A percentile compares a stretch with the other conserved stretches of the same genome.
phyloP scores from a whole-genome alignment of 2,888 invertebrate genomes.

The Oscheius sp. region DNA sequence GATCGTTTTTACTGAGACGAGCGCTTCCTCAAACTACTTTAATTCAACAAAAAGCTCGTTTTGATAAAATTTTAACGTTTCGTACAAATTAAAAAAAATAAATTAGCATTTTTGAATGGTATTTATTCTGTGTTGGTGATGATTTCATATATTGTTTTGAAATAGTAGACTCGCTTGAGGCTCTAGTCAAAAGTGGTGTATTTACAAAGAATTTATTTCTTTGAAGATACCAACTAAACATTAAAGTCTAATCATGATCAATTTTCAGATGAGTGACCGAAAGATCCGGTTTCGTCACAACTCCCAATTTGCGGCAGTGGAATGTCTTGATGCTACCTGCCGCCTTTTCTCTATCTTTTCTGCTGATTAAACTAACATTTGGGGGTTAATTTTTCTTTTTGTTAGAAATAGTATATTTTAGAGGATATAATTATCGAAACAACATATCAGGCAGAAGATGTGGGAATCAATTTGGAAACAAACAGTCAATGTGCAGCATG shows the following conservation, averaged over 20 bases:
- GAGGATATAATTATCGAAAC: slow-evolving; percentile 42
- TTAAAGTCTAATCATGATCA: no score
- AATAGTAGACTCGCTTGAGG: no score
- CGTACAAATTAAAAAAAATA: no score
- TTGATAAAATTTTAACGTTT: no score
- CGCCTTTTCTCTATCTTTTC: background rate
- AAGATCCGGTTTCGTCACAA: slow-evolving; percentile 25
- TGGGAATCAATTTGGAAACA: slow-evolving; percentile 39
- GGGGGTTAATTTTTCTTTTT: background rate
- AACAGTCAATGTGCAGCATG: slow-evolving; percentile 52
- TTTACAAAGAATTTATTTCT: background rate
- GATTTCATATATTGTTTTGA: no score
- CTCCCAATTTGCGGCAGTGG: slow-evolving; percentile 26
- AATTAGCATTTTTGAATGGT: no score
- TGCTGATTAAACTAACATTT: background rate
- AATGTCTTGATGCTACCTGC: slow-evolving; percentile 22
- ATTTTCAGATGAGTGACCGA: slow-evolving; percentile 14
- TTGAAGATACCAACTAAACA: background rate
- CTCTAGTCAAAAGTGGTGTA: no score
- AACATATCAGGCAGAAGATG: slow-evolving; percentile 55
- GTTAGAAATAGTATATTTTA: background rate
- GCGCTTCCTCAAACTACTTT: no score
- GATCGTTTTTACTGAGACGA: no score
- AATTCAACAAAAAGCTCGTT: no score
- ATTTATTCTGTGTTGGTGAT: no score